Percentiles rank a stretch among this genome's conserved stretches.
phyloP scores from a whole-genome alignment of 1,140 invertebrate genomes.

The Tetraneura akinire region DNA sequence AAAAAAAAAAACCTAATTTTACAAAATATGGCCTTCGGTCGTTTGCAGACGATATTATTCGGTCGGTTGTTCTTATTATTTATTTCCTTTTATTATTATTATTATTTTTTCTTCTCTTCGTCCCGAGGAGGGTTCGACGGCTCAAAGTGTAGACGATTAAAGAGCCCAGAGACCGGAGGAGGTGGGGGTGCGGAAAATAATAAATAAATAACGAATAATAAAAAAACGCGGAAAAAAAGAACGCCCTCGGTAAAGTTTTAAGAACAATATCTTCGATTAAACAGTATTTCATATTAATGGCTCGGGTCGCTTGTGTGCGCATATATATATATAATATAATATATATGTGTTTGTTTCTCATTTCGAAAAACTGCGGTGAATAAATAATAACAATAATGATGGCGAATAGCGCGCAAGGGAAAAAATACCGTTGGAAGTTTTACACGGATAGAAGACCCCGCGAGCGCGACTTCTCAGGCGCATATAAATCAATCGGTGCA shows the following conservation, averaged over 20 bases:
- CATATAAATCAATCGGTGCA: constrained; percentile 48
- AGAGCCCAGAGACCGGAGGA: background rate
- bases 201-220: constrained; percentile 52
- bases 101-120: constrained; percentile 22
- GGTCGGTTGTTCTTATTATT: constrained; percentile 52
- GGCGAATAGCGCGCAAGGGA: constrained; percentile 24
- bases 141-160: constrained; percentile 52
- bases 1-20: constrained; percentile 51
- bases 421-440: constrained; percentile 43
- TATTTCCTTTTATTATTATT: constrained; percentile 51
- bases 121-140: constrained; percentile 47
- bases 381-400: constrained; percentile 52
- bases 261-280: constrained; percentile 52
- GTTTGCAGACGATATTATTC: constrained; percentile 51
- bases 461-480: constrained; percentile 45
- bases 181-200: constrained; percentile 17
- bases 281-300: constrained; percentile 52
- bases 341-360: constrained; percentile 48
- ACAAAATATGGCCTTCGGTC: constrained; percentile 51
- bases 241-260: constrained; percentile 51
- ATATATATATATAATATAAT: constrained; percentile 3
- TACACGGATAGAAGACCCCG: constrained; percentile 24
- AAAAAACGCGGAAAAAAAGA: constrained; percentile 44
- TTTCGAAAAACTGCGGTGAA: constrained; percentile 50
- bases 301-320: constrained; percentile 28